phyloP scores from a whole-genome alignment of 2,113 vertebrate genomes.

The Gambusia holbrooki region DNA sequence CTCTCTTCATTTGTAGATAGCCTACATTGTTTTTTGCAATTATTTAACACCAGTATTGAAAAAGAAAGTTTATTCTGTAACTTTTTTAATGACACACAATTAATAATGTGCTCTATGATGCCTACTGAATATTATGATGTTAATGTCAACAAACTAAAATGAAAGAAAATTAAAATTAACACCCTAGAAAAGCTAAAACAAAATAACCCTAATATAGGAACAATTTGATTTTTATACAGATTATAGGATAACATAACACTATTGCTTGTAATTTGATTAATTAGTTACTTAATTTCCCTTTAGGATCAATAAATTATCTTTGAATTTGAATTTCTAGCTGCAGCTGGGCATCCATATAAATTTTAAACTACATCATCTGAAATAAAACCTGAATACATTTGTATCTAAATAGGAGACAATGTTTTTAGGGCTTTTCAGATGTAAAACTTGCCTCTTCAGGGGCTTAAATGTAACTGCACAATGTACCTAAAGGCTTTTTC shows the following conservation, averaged over 20 bases:
- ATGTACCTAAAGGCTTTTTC: not conserved
- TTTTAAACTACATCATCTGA: too few relatives aligned
- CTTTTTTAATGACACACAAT: not conserved
- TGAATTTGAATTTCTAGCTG: not conserved
- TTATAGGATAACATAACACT: not conserved
- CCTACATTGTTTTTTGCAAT: not conserved
- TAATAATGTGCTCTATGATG: too few relatives aligned
- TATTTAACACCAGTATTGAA: too few relatives aligned
- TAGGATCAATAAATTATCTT: too few relatives aligned
- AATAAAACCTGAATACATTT: not conserved
- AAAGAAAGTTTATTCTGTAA: not conserved
- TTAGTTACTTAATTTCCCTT: too few relatives aligned
- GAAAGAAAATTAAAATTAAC: not conserved
- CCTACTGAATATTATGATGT: too few relatives aligned
- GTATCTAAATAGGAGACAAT: not conserved
- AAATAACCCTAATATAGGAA: too few relatives aligned
- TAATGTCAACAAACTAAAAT: not conserved
- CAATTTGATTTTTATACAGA: not conserved
- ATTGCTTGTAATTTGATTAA: not conserved
- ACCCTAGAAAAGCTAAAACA: too few relatives aligned
- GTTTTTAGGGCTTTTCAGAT: not conserved
- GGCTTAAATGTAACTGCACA: not conserved
- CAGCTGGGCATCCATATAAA: too few relatives aligned
- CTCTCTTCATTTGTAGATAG: not conserved
- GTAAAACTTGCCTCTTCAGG: not conserved